These are phyloP conservation scores for Ancistrus triradiatus DNA, from an alignment of 2,113 vertebrate genomes.

Conservation along the genomic window DNA sequence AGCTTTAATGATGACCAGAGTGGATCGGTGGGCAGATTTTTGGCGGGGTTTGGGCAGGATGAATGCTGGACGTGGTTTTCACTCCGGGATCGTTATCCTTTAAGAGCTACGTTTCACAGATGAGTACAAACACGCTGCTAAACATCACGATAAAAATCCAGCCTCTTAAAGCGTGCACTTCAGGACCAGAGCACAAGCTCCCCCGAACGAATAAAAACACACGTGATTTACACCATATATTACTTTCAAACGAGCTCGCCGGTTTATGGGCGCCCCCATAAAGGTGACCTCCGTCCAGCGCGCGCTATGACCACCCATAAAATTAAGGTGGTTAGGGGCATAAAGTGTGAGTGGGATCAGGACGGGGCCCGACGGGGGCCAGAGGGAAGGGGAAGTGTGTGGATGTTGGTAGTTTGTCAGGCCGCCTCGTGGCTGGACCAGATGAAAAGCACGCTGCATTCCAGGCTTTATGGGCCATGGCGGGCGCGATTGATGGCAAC, in stretches of 20 bases:
- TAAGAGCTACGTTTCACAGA: constrained; percentile 53
- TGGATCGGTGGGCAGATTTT: too few species aligned
- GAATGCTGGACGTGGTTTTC: too few species aligned
- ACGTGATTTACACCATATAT: constrained; percentile 71
- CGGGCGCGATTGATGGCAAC: constrained; percentile 58
- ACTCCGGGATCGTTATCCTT: constrained; percentile 36
- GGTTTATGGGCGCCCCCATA: constrained; percentile 58
- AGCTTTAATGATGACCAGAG: too few species aligned
- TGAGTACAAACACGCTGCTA: constrained; percentile 44
- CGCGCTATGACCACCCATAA: constrained; percentile 68
- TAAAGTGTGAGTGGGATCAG: constrained; percentile 50
- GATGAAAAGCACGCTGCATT: constrained; percentile 71
- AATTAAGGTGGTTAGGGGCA: constrained; percentile 41
- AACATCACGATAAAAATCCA: constrained; percentile 41
- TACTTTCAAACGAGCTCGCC: constrained; percentile 66
- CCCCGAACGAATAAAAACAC: constrained; percentile 63
- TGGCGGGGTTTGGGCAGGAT: too few species aligned
- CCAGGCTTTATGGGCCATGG: constrained; percentile 60
- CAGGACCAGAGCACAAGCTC: constrained; percentile 27
- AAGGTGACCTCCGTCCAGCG: constrained; percentile 63
- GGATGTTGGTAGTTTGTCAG: constrained; percentile 73
- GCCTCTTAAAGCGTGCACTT: constrained; percentile 44
- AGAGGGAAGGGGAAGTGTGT: constrained; percentile 57
- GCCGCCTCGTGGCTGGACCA: constrained; percentile 74
- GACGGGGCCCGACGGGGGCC: constrained; percentile 66